Evolutionary conservation across 2,797 vertebrate genomes (phyloP), one percentile per base, ranked within the genome.

Genomic region (Synaphobranchus kaupii): DNA sequence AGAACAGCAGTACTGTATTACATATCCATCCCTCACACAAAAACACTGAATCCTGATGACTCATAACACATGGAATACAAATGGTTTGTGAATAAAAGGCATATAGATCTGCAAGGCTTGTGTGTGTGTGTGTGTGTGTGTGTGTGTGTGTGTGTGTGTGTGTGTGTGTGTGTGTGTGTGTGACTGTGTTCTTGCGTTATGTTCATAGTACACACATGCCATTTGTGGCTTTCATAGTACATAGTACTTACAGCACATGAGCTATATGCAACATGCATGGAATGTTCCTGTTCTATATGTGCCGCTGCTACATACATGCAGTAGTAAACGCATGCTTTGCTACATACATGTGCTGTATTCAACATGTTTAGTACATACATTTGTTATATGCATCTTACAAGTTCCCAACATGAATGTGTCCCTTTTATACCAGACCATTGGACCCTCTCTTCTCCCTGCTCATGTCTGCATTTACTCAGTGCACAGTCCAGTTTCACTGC

Each of bases 401-500:
- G 34, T 68, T 31, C 20, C 15, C 83, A 87, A 85, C 82, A 80
- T 89, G 25, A 66, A 88, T 88, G 86, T 90, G 86, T 89, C 86
- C 81, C 68, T 52, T 68, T 85, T 84, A 84, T 88, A 83, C 68
- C 31, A 13, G 68, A 39, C 58, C 86, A 52, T 84, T 83, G 76
- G 52, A 73, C n/a, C 66, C 44, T 76, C 71, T 66, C 68, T 60
- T 78, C n/a, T 82, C 52, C 52, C 68, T 73, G 68, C 68, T 73
- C 28, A 31, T 39, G 68, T 1, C 47, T 85, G 63, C 47, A 25
- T 83, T 76, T 83, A 22, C 89, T 89, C 81, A 84, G 87, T 90
- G 87, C 56, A 52, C 86, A 81, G 84, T 66, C 47, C 88, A 10
- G 91, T 91, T 91, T 89, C 91, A 87, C 80, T 91, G 90, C 90